Percentiles rank a stretch among this genome's conserved stretches.
These are phyloP conservation scores for Actenoides lindsayi DNA, from an alignment of 2,113 vertebrate genomes.

Conservation along the genomic window DNA sequence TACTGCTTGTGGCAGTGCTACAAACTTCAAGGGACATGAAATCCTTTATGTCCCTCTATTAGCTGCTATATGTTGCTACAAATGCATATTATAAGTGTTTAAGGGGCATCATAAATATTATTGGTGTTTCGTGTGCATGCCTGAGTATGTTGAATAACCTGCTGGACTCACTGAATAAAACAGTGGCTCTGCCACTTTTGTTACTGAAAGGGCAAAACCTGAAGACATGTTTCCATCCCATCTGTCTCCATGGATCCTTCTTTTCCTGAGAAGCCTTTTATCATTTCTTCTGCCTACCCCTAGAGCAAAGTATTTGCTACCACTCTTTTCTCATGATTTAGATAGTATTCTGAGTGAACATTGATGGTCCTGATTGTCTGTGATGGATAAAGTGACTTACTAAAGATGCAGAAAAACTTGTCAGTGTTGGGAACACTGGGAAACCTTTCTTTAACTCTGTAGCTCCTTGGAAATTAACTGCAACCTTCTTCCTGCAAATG, in stretches of 20 bases:
- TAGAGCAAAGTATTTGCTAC: neutral
- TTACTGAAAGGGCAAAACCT: neutral
- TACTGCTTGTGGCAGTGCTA: neutral
- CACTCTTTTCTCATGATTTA: neutral
- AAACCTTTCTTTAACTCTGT: neutral
- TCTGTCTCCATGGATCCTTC: neutral
- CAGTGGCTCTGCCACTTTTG: neutral
- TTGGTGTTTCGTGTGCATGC: neutral
- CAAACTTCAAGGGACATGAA: neutral
- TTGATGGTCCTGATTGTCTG: neutral
- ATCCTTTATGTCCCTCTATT: neutral
- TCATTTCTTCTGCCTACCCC: neutral
- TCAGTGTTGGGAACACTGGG: neutral
- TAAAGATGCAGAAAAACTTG: neutral
- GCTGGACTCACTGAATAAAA: neutral
- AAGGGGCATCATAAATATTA: neutral
- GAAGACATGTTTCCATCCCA: neutral
- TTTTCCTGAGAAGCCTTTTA: neutral
- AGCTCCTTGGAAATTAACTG: neutral
- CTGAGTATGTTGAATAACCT: neutral
- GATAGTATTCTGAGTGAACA: rapidly evolving
- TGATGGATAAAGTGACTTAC: neutral
- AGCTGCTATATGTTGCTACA: neutral
- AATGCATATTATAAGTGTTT: neutral
- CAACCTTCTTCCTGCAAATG: neutral